Conservation (phyloP, 2,888 invertebrate genomes). For the Himalopsyche tibetana region DNA sequence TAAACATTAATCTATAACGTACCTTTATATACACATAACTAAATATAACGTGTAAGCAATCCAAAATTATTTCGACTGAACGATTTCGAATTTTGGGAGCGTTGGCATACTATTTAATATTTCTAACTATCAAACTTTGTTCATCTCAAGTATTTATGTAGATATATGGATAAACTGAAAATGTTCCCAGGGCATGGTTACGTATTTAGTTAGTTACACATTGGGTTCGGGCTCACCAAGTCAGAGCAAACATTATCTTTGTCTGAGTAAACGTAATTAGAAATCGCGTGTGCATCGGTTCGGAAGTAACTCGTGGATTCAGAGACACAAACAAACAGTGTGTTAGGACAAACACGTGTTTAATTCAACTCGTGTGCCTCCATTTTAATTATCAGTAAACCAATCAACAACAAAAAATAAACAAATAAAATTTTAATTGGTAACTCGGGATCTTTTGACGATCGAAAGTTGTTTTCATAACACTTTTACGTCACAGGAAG, state of each 20-base stretch:
- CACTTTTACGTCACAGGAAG: too few relatives aligned
- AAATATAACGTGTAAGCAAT: background rate
- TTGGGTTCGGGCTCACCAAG: conserved; percentile 45
- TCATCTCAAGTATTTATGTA: conserved; percentile 33
- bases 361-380: conserved; percentile 21
- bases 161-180: conserved; percentile 11
- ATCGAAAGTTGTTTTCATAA: too few relatives aligned
- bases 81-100: too few relatives aligned
- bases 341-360: conserved; percentile 16
- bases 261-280: conserved; percentile 65
- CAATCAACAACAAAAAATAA: background rate
- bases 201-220: conserved; percentile 52
- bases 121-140: background rate
- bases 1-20: too few relatives aligned
- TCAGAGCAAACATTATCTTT: conserved; percentile 61
- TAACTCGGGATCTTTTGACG: too few relatives aligned
- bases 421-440: too few relatives aligned
- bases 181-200: background rate
- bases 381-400: conserved; percentile 3
- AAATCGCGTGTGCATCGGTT: conserved; percentile 62
- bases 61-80: conserved; percentile 1
- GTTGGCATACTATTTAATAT: too few relatives aligned
- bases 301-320: conserved; percentile 63
- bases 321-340: conserved; percentile 49
- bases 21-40: too few relatives aligned